Evolutionary conservation across 2,113 vertebrate genomes (phyloP), one percentile per base, ranked within the genome.

Genomic region (Myotis davidii): DNA sequence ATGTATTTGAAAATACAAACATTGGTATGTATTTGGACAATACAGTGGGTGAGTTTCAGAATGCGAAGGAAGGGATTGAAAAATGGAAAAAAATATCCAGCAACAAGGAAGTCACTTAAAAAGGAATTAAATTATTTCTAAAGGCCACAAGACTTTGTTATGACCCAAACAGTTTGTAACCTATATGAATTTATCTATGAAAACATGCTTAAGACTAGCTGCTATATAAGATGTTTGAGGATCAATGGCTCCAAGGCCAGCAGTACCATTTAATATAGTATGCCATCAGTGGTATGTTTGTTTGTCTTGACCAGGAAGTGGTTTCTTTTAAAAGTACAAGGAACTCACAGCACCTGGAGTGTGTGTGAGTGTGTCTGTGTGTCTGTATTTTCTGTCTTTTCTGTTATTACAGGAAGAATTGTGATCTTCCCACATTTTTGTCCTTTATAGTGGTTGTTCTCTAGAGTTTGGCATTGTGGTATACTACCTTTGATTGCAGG

Each of bases 241-340:
- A 94, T 92, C 25, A 37, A 73, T 84, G 20, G 23, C 0, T 0
- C 81, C 85, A 95, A 92, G 77, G n/a, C 64, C 59, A 67, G 11
- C 34, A 87, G 65, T 93, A 14, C 32, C 85, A 87, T 94, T 56
- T 93, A 91, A 42, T 91, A 76, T 29, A 74, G 37, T 86, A n/a
- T 69, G 50, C 23, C 87, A 52, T 91, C 74, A 96, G 87, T 91
- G 59, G 39, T 94, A 21, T 94, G 45, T 84, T 88, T 96, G 65
- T 88, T 95, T 96, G 95, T 84, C 81, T 91, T 95, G 61, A 94
- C 56, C 56, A 95, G 93, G 86, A 95, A 94, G 45, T 93, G 45
- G 27, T 78, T 96, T 91, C 82, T 91, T 97, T 88, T 73, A 85
- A 96, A 83, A 96, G 39, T 84, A 84, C 20, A 92, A 77, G 76